A percentile compares a stretch with the other conserved stretches of the same genome.
These are phyloP conservation scores for Hypena proboscidalis DNA, from an alignment of 2,888 invertebrate genomes.

Conservation along the genomic window DNA sequence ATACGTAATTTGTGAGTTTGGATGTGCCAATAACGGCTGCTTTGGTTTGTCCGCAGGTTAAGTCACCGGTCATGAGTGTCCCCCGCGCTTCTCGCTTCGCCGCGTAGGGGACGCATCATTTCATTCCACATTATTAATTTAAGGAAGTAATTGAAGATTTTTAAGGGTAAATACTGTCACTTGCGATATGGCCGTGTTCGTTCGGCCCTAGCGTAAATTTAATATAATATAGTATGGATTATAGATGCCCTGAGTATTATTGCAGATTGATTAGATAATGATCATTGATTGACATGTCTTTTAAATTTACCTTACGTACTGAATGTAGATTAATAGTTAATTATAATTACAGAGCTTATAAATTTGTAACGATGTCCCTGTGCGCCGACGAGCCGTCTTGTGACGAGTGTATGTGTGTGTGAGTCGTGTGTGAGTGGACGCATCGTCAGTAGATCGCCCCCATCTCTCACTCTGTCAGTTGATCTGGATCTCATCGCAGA, in stretches of 20 bases:
- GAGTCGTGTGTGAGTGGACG: constrained; percentile 40
- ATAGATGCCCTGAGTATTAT: constrained; percentile 84
- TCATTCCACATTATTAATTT: constrained; percentile 84
- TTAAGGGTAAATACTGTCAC: constrained; percentile 77
- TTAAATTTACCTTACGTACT: constrained; percentile 71
- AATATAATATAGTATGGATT: constrained; percentile 83
- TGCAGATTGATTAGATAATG: constrained; percentile 79
- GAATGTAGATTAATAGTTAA: constrained; percentile 63
- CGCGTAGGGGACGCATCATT: constrained; percentile 80
- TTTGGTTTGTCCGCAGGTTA: constrained; percentile 72
- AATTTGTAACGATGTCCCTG: constrained; percentile 52
- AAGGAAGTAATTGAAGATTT: constrained; percentile 76
- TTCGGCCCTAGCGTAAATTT: constrained; percentile 71
- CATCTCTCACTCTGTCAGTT: constrained; percentile 51
- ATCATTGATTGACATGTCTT: constrained; percentile 59
- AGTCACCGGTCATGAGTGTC: constrained; percentile 81
- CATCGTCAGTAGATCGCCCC: constrained; percentile 53
- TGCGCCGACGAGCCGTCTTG: constrained; percentile 47
- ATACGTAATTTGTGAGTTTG: background rate
- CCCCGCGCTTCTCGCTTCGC: constrained; percentile 65
- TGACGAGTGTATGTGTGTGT: constrained; percentile 34
- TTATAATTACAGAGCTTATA: constrained; percentile 71
- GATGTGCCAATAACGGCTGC: background rate
- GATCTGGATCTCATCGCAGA: constrained; percentile 80
- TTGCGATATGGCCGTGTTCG: constrained; percentile 62